These are phyloP conservation scores for Vombatus ursinus DNA, from an alignment of 2,113 vertebrate species.

Conservation along the genomic window DNA sequence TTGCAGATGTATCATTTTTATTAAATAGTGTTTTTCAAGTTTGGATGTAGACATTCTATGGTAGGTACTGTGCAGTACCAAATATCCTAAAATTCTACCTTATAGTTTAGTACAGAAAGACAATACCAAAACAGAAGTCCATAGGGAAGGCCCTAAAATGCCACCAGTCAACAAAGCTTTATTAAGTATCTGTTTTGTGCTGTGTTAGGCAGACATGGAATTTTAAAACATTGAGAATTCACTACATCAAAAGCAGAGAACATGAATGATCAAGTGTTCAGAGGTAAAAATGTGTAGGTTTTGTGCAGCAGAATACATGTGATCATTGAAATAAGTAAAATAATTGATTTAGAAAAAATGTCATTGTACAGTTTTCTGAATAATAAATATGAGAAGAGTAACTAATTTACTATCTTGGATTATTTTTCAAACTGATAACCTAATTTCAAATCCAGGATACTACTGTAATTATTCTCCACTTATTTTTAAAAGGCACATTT, in stretches of 20 bases:
- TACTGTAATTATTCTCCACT: slow-evolving; percentile 55
- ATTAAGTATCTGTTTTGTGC: not conserved
- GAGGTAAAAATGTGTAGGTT: not conserved
- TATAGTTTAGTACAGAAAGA: not conserved
- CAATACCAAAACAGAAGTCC: not conserved
- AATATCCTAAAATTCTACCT: not conserved
- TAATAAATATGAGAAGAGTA: slow-evolving; percentile 74
- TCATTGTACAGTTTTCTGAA: slow-evolving; percentile 71
- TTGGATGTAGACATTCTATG: not conserved
- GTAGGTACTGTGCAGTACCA: not conserved
- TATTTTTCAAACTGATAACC: slow-evolving; percentile 75
- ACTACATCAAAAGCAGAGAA: not conserved
- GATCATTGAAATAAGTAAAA: not conserved
- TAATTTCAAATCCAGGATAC: slow-evolving; percentile 65
- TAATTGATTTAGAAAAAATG: slow-evolving; percentile 8
- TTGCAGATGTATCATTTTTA: slow-evolving; percentile 19
- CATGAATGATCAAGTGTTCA: slow-evolving; percentile 31
- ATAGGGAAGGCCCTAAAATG: not conserved
- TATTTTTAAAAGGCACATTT: slow-evolving; percentile 62
- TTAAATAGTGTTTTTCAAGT: slow-evolving; percentile 9
- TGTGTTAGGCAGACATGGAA: not conserved
- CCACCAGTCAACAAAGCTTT: not conserved
- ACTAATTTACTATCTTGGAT: slow-evolving; percentile 61
- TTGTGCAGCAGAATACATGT: slow-evolving; percentile 4
- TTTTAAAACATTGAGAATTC: slow-evolving; percentile 13